Percentiles rank a stretch among this genome's conserved stretches.
Evolutionary conservation across 2,888 invertebrate species (phyloP).

Genomic region (Agonopterix subpropinquella): DNA sequence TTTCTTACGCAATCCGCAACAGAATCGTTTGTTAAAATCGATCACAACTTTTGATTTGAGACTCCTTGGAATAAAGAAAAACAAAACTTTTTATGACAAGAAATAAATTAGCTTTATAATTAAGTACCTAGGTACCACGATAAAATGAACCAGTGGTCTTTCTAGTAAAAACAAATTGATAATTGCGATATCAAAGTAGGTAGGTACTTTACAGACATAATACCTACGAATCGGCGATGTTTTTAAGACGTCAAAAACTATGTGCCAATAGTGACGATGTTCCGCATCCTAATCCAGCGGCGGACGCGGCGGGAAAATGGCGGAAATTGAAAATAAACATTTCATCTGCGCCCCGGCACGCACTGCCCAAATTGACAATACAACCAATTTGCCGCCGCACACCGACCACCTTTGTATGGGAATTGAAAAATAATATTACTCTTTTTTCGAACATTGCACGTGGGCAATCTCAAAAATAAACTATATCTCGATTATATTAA

Average conservation of each 20-base stretch:
- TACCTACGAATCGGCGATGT: not conserved
- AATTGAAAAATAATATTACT: constrained; percentile 76
- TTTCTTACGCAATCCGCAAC: not conserved
- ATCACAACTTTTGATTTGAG: no score
- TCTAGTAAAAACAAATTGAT: no score
- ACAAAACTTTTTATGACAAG: no score
- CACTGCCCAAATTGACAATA: constrained; percentile 76
- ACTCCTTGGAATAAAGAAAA: no score
- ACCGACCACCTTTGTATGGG: constrained; percentile 73
- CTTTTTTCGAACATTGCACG: constrained; percentile 59
- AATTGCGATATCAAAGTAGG: no score
- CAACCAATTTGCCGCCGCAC: constrained; percentile 72
- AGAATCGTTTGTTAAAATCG: no score
- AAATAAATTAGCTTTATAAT: no score
- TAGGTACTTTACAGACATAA: no score
- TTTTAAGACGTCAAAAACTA: constrained; percentile 24
- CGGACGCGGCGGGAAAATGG: constrained; percentile 63
- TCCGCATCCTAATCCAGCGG: constrained; percentile 63
- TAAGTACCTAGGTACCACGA: no score
- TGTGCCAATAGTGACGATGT: constrained; percentile 39
- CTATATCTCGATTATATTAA: constrained; percentile 31
- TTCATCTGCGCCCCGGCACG: constrained; percentile 71
- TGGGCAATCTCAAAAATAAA: constrained; percentile 67
- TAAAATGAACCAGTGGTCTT: no score
- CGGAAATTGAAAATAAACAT: constrained; percentile 76